Percentiles rank a stretch among this genome's conserved stretches.
These are phyloP conservation scores for Timandra comae DNA, from an alignment of 2,888 invertebrate species.

Conservation along the genomic window DNA sequence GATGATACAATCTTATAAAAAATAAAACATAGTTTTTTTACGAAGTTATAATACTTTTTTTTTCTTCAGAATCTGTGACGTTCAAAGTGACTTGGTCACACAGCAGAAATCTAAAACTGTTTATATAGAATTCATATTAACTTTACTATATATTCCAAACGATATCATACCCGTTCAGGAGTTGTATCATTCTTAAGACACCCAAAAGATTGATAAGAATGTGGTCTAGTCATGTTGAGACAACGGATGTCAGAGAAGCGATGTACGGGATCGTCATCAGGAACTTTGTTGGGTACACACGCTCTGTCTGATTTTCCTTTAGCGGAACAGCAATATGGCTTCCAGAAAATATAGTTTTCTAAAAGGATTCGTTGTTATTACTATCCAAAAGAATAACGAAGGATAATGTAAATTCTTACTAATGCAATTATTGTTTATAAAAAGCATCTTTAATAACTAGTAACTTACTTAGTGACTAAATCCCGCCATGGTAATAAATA, in stretches of 20 bases:
- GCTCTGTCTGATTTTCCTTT: conserved; percentile 32
- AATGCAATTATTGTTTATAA: background rate
- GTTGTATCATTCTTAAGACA: conserved; percentile 30
- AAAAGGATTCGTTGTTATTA: conserved; percentile 2
- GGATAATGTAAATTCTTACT: background rate
- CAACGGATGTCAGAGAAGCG: conserved; percentile 38
- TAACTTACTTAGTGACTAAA: no score
- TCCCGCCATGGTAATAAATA: no score
- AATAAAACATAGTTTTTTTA: background rate
- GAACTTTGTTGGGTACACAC: conserved; percentile 35
- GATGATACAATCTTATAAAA: conserved; percentile 29
- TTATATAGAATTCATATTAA: no score
- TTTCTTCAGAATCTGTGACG: background rate
- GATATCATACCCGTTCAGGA: conserved; percentile 36
- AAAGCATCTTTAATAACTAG: no score
- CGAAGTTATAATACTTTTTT: background rate
- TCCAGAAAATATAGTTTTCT: conserved; percentile 41
- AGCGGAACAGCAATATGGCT: conserved; percentile 33
- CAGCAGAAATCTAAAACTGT: no score
- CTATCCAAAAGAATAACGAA: background rate
- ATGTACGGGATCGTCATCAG: conserved; percentile 40
- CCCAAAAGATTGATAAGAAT: conserved; percentile 38
- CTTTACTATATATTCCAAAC: no score
- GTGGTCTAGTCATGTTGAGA: conserved; percentile 41
- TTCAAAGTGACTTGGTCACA: no score